Percentiles rank a stretch among this genome's conserved stretches.
Evolutionary conservation across 2,797 vertebrate species (phyloP).

Genomic region (Syndactyla subalaris): DNA sequence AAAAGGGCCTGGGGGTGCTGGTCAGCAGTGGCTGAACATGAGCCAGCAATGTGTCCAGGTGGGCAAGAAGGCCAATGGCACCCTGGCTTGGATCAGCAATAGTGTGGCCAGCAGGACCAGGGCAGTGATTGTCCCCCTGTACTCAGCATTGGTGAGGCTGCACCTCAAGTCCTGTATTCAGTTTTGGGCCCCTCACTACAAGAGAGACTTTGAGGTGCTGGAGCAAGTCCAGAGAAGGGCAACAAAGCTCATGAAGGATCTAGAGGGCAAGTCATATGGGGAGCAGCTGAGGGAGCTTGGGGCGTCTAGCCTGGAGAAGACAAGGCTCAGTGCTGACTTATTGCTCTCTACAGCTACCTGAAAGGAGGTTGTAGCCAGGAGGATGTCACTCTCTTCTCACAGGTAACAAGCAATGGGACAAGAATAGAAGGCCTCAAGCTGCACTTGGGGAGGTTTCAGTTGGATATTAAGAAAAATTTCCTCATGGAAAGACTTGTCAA

Average conservation of each 20-base stretch:
- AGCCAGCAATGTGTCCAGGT: neutral
- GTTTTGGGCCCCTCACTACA: fast-evolving
- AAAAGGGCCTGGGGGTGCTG: neutral
- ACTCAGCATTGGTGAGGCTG: neutral
- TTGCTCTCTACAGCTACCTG: neutral
- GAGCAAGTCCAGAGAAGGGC: neutral
- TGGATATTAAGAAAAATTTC: neutral
- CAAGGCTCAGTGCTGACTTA: neutral
- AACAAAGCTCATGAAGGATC: fast-evolving
- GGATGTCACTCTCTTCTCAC: neutral
- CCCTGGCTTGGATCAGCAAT: neutral
- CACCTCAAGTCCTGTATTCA: fast-evolving
- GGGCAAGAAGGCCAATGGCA: neutral
- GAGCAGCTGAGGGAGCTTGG: neutral
- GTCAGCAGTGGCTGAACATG: neutral
- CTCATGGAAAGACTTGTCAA: neutral
- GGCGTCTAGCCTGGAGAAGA: neutral
- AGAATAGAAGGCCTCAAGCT: neutral
- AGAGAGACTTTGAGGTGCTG: neutral
- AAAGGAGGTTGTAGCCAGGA: neutral
- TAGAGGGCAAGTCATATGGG: neutral
- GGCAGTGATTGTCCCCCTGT: neutral
- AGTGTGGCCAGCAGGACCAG: neutral
- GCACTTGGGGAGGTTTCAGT: neutral
- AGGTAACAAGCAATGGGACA: neutral